Conservation (phyloP, 2,113 vertebrate genomes). For the Coreoperca whiteheadi region DNA sequence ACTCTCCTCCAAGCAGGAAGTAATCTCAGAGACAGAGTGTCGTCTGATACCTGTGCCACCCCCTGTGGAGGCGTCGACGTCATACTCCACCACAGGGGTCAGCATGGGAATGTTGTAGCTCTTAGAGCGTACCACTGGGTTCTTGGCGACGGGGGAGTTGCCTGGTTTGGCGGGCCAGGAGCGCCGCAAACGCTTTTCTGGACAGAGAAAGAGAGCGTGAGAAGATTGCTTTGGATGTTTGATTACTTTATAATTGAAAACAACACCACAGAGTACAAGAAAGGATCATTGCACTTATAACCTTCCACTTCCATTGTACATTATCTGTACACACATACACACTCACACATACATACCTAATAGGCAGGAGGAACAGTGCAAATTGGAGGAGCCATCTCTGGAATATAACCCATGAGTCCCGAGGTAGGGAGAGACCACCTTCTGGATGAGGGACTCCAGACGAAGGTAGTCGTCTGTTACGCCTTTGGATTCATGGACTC, state of each 20-base stretch:
- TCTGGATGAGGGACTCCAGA: constrained; percentile 93
- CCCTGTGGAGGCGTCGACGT: constrained; percentile 69
- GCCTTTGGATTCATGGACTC: constrained; percentile 93
- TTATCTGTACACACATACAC: background rate
- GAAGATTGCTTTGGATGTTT: no score
- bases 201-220: background rate
- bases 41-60: constrained; percentile 83
- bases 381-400: constrained; percentile 85
- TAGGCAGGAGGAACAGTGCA: constrained; percentile 90
- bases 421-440: constrained; percentile 95
- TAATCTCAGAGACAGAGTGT: constrained; percentile 95
- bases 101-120: constrained; percentile 96
- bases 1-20: constrained; percentile 89
- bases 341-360: constrained; percentile 85
- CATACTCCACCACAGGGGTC: constrained; percentile 92
- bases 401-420: constrained; percentile 92
- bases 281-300: background rate
- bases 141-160: constrained; percentile 85
- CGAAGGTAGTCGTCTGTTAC: constrained; percentile 93
- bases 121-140: constrained; percentile 92
- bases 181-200: constrained; percentile 89
- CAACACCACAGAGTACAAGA: background rate
- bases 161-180: constrained; percentile 80
- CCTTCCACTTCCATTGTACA: background rate
- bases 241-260: background rate